Evolutionary conservation across 2,888 invertebrate genomes (phyloP), one percentile per base, ranked within the genome.

Genomic region (Pachycephus smyrnensis): DNA sequence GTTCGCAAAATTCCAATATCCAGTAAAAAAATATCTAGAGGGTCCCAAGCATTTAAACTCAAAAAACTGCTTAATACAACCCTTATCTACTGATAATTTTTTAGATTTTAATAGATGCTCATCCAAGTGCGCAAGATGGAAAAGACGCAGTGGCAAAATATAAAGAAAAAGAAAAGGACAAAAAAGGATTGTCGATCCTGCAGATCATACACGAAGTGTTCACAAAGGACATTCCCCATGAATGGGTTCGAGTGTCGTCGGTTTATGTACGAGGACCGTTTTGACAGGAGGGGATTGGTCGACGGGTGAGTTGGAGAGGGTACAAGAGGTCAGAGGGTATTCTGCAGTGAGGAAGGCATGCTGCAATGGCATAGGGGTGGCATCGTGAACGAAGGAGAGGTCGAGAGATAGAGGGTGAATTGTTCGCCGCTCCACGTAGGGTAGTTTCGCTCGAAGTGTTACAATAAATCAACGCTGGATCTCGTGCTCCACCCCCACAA

Each of bases 391-490:
- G 55, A 55, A 55, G 55, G 55, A 55, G 55, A 55, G 55, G 55
- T 55, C 55, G 73, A 40, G 75, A 77, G 74, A 77, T 36, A 68
- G 69, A 79, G 68, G 76, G 79, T 75, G 78, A 55, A 55, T 55
- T 55, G 55, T 55, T 55, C 55, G 55, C 55, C 55, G 55, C 55
- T 55, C 77, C 77, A 76, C 79, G 82, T 82, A 84, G 88, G 86
- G 84, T 84, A 83, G 85, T 81, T 82, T 82, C 82, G 80, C 81
- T 82, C 84, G 79, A 82, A 88, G 88, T 87, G 87, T 87, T 87
- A 84, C 88, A 85, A 89, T 89, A 89, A 89, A 89, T 89, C 89
- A 89, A 85, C 86, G 81, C 82, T 76, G 81, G 81, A 79, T 81
- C 80, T 82, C 73, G 80, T 80, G 81, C 85, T 86, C 86, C 87